Evolutionary conservation across 1,140 invertebrate genomes (phyloP), one percentile per base, ranked within the genome.

Genomic region (Drosophila willistoni): DNA sequence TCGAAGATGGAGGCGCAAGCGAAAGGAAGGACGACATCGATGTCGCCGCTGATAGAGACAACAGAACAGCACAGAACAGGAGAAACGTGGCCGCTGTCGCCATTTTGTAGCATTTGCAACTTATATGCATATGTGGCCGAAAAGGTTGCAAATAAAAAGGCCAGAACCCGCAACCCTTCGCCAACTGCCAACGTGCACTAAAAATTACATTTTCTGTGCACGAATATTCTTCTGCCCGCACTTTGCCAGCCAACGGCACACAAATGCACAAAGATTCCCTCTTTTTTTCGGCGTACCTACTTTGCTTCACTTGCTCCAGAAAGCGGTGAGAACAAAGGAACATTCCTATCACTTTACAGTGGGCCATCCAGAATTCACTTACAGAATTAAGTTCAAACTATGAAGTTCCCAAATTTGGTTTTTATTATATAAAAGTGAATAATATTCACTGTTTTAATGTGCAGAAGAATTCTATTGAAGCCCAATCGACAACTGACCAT

Each of bases 181-280:
- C 66, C 60, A 25, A 25, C 44, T 19, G n/a, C 17, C 25, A 77
- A 87, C 77, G 84, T 89, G 80, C 73, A 72, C 73, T 78, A 77
- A 87, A 79, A 87, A 87, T 87, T 87, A 90, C 84, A 87, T 87
- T 87, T 87, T 89, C 83, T 65, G 66, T 72, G 79, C 83, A 87
- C 83, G 84, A 83, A 87, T 79, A 80, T 79, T 79, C 70, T 42
- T 72, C 76, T 83, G 10, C 44, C 44, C 44, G 17, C 44, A 51
- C 44, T 51, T 51, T 51, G 44, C 44, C 83, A 76, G 71, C 72
- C 81, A 72, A 82, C 79, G 71, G 76, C 83, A 87, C 83, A 77
- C 83, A 82, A 87, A 87, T 87, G 76, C 83, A 67, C 76, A 76
- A 89, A 76, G 83, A 69, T 70, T 79, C 73, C 80, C 83, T 68